Base-by-base conservation (phyloP, 2,113 vertebrate species). In the Trematocara marginatum region DNA sequence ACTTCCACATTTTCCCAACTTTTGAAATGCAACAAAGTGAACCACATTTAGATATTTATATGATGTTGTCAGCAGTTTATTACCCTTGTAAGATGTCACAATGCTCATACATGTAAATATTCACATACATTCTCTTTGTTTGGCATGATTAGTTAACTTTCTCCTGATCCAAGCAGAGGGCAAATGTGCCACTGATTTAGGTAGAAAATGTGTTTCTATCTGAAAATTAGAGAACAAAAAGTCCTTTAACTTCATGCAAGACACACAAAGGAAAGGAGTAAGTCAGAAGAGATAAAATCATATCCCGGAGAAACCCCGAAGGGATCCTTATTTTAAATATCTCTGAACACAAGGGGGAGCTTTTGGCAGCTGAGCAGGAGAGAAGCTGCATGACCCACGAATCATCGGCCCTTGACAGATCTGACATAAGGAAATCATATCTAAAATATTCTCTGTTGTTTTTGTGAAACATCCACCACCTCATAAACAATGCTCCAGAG, bases 291-390 rank as follows among this genome's bases (percentile, higher is more conserved):
- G 78, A 47, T 40, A 10, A 81, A 80, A 74, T 47, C 40, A 74
- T 16, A 49, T 31, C 42, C 42, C 4, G 3, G 15, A 76, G 42
- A 47, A 18, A 76, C 23, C 9, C 5, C 0, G 4, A 76, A 74
- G 20, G 23, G 45, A 35, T 80, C 8, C 18, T 13, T 3, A 56
- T 3, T 53, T 52, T 82, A 53, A 38, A 49, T 16, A 23, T 42
- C 51, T 92, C 23, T 82, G 80, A 86, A 92, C 95, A 94, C 90
- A 79, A 94, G 94, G 79, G 92, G 93, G 92, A 93, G 94, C 91
- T 88, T 93, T 57, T 88, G 86, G 80, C 89, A 88, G 84, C 59
- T 10, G 81, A 85, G 80, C 52, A 85, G 82, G 79, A 80, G 85
- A 88, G 40, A 85, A 64, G 66, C 69, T 69, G 64, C 42, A 69